Percentiles rank a stretch among this genome's conserved stretches.
Conservation (phyloP, 2,888 invertebrate species). For the Torymus aiolomorphi region DNA sequence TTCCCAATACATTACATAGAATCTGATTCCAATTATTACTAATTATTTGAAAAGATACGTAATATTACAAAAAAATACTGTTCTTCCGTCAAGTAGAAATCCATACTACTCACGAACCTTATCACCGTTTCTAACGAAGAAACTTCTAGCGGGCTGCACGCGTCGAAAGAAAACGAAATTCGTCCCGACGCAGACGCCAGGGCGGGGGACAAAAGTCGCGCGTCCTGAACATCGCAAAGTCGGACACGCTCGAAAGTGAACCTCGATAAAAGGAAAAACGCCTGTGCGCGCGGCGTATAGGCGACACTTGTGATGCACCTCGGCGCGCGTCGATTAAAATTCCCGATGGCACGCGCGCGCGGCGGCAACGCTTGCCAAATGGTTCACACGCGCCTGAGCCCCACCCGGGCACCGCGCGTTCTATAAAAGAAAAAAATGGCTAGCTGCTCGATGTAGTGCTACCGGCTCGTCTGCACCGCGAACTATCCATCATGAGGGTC, state of each 20-base stretch:
- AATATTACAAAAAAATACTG: too few relatives aligned
- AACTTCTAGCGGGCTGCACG: too few relatives aligned
- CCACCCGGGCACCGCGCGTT: constrained; percentile 64
- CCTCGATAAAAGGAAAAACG: constrained; percentile 70
- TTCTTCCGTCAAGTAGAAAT: too few relatives aligned
- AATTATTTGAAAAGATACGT: too few relatives aligned
- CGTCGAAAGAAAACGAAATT: too few relatives aligned
- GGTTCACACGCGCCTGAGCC: constrained; percentile 67
- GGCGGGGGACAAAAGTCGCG: too few relatives aligned
- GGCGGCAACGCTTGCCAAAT: constrained; percentile 72
- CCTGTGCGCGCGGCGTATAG: not conserved
- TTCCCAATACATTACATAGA: too few relatives aligned
- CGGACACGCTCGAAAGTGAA: constrained; percentile 67
- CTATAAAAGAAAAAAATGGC: constrained; percentile 72
- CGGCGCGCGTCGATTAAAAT: constrained; percentile 68
- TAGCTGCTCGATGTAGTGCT: constrained; percentile 34
- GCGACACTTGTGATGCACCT: constrained; percentile 66
- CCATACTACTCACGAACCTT: too few relatives aligned
- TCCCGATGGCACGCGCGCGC: constrained; percentile 64
- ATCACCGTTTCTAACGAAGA: too few relatives aligned
- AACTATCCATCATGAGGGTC: not conserved
- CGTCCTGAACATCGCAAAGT: constrained; percentile 9
- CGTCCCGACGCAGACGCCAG: too few relatives aligned
- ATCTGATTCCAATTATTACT: too few relatives aligned
- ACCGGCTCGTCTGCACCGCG: too few relatives aligned